Evolutionary conservation across 2,888 invertebrate genomes (phyloP).

Genomic region (Tenthredo notha): DNA sequence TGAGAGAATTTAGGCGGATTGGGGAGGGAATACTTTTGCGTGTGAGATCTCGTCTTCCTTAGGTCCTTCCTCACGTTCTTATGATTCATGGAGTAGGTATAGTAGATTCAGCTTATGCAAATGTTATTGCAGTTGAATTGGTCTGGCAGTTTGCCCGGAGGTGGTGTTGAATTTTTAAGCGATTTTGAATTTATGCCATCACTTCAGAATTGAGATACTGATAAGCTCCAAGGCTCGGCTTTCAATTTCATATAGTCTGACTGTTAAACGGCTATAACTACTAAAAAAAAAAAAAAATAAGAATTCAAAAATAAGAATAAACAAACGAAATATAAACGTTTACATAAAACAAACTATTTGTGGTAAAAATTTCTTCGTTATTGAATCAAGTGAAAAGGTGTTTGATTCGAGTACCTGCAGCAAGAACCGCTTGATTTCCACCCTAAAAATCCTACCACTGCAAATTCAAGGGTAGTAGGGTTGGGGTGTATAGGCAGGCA

Average conservation of each 20-base stretch:
- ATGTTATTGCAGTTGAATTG: conserved; percentile 74
- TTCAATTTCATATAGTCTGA: not conserved
- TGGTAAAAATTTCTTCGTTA: not conserved
- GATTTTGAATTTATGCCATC: conserved; percentile 25
- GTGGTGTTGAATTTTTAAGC: conserved; percentile 40
- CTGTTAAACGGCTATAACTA: not conserved
- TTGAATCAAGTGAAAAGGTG: not conserved
- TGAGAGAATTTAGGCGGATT: not conserved
- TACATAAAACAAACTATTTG: not conserved
- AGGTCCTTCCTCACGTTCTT: conserved; percentile 39
- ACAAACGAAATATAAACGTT: not conserved
- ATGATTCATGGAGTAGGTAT: conserved; percentile 68
- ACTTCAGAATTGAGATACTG: not conserved
- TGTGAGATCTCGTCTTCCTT: conserved; percentile 25
- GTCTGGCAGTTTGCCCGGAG: conserved; percentile 71
- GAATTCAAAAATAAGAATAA: not conserved
- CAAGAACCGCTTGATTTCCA: not conserved
- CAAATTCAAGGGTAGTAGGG: not conserved
- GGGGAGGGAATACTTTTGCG: not conserved
- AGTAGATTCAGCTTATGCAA: conserved; percentile 72
- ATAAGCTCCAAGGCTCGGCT: not conserved
- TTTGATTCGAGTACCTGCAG: not conserved
- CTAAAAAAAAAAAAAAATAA: too few relatives aligned
- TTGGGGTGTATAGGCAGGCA: not conserved
- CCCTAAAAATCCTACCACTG: conserved; percentile 5